Conservation (phyloP, 2,888 invertebrate species). For the Byasa hedistus region DNA sequence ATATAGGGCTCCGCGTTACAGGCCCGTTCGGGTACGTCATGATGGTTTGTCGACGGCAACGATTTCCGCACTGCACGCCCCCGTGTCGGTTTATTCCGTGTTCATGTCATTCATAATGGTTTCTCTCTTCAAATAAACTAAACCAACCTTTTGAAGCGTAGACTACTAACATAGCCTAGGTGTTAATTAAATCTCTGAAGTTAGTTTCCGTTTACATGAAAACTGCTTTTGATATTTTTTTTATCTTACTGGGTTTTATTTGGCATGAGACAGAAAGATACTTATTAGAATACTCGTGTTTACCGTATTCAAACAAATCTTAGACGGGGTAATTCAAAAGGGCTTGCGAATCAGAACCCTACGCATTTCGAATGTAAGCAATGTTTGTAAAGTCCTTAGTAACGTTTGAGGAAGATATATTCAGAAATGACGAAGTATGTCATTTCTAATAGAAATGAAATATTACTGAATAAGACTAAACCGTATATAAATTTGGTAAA, state of each 20-base stretch:
- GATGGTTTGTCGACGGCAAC: constrained; percentile 66
- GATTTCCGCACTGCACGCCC: constrained; percentile 63
- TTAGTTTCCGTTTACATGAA: neutral
- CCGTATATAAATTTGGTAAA: neutral
- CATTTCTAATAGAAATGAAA: neutral
- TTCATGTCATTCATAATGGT: constrained; percentile 43
- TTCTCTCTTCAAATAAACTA: constrained; percentile 5
- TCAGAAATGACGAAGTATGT: neutral
- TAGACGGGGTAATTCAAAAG: constrained; percentile 1
- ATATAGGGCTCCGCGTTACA: constrained; percentile 42
- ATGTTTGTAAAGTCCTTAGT: neutral
- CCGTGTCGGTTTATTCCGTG: constrained; percentile 53
- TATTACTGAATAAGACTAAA: neutral
- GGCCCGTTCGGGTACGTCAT: constrained; percentile 44
- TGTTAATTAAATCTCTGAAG: neutral
- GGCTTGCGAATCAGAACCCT: constrained; percentile 1
- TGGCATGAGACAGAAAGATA: neutral
- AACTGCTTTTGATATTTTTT: neutral
- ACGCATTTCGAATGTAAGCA: neutral
- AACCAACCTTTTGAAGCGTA: neutral
- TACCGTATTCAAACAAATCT: neutral
- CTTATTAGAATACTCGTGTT: constrained; percentile 3
- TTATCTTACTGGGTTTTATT: neutral
- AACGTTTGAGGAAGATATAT: constrained; percentile 1
- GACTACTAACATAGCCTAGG: neutral